A percentile compares a stretch with the other conserved stretches of the same genome.
These are phyloP conservation scores for Oreohelix idahoensis DNA, from an alignment of 1,140 invertebrate genomes.

Conservation along the genomic window DNA sequence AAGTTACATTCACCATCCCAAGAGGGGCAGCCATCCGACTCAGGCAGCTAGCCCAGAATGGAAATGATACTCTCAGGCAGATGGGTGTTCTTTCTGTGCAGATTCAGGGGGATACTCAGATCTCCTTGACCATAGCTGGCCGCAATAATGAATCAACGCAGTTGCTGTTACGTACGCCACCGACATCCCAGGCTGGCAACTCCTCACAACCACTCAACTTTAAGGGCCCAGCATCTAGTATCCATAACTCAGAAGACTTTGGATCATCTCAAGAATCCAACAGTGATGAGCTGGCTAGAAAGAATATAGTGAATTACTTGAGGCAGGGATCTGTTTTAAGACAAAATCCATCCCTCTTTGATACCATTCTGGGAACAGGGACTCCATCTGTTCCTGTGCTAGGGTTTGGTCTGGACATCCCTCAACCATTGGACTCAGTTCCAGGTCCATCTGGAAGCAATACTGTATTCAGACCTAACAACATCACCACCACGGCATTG, in stretches of 20 bases:
- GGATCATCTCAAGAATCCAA: slow-evolving; percentile 62
- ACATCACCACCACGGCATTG: background rate
- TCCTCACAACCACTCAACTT: slow-evolving; percentile 54
- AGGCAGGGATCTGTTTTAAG: slow-evolving; percentile 72
- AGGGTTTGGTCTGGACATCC: slow-evolving; percentile 6
- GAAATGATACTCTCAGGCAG: slow-evolving; percentile 87
- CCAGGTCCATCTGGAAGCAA: background rate
- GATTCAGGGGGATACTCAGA: slow-evolving; percentile 93
- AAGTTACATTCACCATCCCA: slow-evolving; percentile 96
- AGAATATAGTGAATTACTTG: slow-evolving; percentile 71
- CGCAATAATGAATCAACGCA: slow-evolving; percentile 82
- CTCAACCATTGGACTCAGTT: background rate
- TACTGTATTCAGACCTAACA: slow-evolving; percentile 25
- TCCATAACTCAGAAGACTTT: slow-evolving; percentile 51
- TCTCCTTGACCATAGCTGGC: slow-evolving; percentile 88
- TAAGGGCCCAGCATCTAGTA: slow-evolving; percentile 54
- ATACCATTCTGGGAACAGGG: slow-evolving; percentile 50
- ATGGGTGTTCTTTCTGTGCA: slow-evolving; percentile 96
- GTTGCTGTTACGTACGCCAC: slow-evolving; percentile 79
- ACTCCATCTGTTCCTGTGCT: slow-evolving; percentile 33
- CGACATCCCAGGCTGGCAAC: slow-evolving; percentile 50
- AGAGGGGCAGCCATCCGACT: slow-evolving; percentile 91
- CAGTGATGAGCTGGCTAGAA: slow-evolving; percentile 68
- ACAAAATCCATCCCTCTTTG: slow-evolving; percentile 60
- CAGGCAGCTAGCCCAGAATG: slow-evolving; percentile 90